phyloP scores from a whole-genome alignment of 2,797 vertebrate genomes.

The Harpagifer antarcticus region DNA sequence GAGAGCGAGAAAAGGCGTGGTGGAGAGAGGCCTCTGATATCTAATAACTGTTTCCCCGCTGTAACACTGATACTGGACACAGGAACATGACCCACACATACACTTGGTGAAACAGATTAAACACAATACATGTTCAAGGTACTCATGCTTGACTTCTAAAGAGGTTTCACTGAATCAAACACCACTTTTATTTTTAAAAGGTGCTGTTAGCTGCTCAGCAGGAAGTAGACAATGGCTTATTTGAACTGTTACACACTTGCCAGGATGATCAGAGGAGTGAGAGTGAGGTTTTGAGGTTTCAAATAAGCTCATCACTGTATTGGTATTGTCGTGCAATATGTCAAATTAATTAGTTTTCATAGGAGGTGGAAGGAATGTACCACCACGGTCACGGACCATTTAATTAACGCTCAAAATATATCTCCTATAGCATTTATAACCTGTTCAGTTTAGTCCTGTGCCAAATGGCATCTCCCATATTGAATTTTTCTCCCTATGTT shows the following conservation, averaged over 20 bases:
- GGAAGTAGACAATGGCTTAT: not conserved
- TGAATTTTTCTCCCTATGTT: too few species aligned
- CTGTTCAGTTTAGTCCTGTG: too few species aligned
- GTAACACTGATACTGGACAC: slow-evolving; percentile 2
- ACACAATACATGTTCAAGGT: not conserved
- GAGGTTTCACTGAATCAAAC: not conserved
- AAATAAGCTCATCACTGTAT: too few species aligned
- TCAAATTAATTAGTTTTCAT: too few species aligned
- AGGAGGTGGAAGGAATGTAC: too few species aligned
- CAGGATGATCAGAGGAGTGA: too few species aligned
- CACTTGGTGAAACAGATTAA: not conserved
- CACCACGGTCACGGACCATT: too few species aligned
- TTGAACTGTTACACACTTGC: not conserved
- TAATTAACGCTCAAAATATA: too few species aligned
- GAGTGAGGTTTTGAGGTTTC: too few species aligned
- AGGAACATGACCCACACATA: not conserved
- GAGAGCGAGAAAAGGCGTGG: slow-evolving; percentile 23
- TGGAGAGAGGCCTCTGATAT: slow-evolving; percentile 26
- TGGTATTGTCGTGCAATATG: too few species aligned
- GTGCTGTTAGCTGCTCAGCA: not conserved
- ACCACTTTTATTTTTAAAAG: not conserved
- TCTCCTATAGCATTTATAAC: too few species aligned
- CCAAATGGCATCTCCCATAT: too few species aligned
- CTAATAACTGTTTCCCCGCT: slow-evolving; percentile 28
- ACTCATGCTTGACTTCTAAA: not conserved